Conservation (phyloP, 2,797 vertebrate species). For the Siniperca scherzeri region DNA sequence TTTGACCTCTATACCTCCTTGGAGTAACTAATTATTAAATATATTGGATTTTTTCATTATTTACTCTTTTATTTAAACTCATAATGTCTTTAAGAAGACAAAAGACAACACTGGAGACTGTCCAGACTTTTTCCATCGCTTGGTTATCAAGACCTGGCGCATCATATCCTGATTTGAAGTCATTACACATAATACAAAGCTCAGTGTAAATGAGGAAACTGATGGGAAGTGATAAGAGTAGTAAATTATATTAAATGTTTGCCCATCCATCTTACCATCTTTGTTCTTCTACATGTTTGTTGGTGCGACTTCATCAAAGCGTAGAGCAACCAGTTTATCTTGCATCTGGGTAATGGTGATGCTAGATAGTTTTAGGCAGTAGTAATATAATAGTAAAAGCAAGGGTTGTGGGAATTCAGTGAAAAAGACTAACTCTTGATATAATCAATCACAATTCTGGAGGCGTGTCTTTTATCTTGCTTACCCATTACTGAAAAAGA, state of each 20-base stretch:
- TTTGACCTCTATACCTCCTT: not conserved
- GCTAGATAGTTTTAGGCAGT: not conserved
- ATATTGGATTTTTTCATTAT: not conserved
- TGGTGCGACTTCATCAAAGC: not conserved
- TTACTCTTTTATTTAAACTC: not conserved
- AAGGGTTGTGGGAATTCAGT: not conserved
- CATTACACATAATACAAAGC: conserved; percentile 11
- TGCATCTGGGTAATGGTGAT: not conserved
- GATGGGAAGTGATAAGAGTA: conserved; percentile 6
- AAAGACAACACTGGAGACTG: not conserved
- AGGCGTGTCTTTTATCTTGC: conserved; percentile 3
- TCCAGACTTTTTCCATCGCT: not conserved
- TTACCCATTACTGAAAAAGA: conserved; percentile 30
- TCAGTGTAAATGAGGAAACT: conserved; percentile 24
- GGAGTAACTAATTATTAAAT: too few species aligned
- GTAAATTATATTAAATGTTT: conserved; percentile 25
- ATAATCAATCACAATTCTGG: conserved; percentile 4
- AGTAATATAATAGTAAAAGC: not conserved
- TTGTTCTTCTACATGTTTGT: not conserved
- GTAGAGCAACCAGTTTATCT: not conserved
- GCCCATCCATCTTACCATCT: conserved; percentile 5
- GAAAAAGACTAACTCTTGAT: not conserved
- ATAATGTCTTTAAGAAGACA: not conserved
- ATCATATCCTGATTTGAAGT: conserved; percentile 11
- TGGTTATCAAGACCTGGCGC: not conserved